Evolutionary conservation across 2,113 vertebrate species (phyloP).

Genomic region (Grammomys surdaster): DNA sequence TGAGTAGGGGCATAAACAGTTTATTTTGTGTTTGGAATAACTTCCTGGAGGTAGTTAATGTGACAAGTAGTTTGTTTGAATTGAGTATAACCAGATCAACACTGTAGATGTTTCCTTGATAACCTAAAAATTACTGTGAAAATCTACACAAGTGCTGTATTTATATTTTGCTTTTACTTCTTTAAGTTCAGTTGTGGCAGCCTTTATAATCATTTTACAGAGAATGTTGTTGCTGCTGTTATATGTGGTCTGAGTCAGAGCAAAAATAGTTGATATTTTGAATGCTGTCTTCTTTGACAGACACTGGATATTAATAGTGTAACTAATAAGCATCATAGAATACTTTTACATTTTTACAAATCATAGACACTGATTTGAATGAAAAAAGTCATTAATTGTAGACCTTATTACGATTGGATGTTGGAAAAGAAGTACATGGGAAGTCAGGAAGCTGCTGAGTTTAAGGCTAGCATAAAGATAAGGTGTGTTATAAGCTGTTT

Average conservation of each 20-base stretch:
- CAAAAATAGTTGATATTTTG: conserved; percentile 58
- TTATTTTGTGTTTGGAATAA: conserved; percentile 99
- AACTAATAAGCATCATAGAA: conserved; percentile 55
- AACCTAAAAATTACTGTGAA: conserved; percentile 92
- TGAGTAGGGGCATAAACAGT: conserved; percentile 96
- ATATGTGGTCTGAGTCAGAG: conserved; percentile 9
- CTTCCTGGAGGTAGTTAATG: conserved; percentile 97
- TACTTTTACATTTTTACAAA: conserved; percentile 29
- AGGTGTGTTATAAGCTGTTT: conserved; percentile 29
- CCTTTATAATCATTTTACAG: conserved; percentile 74
- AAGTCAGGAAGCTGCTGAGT: neutral
- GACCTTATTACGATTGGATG: neutral
- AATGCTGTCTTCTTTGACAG: conserved; percentile 35
- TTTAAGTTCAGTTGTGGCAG: conserved; percentile 79
- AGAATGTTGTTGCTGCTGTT: conserved; percentile 80
- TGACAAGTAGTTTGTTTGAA: conserved; percentile 97
- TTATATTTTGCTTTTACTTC: conserved; percentile 85
- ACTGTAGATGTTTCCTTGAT: conserved; percentile 96
- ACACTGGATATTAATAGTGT: conserved; percentile 27
- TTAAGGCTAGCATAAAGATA: conserved; percentile 5
- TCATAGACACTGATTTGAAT: conserved; percentile 32
- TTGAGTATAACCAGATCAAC: conserved; percentile 97
- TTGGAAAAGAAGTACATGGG: conserved; percentile 42
- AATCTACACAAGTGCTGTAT: conserved; percentile 86
- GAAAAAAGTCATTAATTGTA: conserved; percentile 50